Evolutionary conservation across 1,140 invertebrate species (phyloP).

Genomic region (Phocides pigmalion): DNA sequence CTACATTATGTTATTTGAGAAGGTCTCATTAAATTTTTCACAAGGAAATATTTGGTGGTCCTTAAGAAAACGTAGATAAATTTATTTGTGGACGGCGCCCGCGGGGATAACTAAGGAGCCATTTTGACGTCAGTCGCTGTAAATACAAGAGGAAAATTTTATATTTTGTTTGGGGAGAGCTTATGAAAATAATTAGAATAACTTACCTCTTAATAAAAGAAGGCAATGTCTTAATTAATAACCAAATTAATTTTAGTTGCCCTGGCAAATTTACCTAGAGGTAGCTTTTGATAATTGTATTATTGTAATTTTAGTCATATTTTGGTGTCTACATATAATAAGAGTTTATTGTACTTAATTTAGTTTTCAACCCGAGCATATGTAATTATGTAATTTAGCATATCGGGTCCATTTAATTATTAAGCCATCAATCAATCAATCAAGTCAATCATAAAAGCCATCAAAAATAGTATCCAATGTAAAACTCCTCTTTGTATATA

Average conservation of each 20-base stretch:
- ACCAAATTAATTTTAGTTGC: not conserved
- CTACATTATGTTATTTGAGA: slow-evolving; percentile 40
- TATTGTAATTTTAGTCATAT: too few species aligned
- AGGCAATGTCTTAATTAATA: not conserved
- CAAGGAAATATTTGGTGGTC: slow-evolving; percentile 38
- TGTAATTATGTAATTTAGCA: too few species aligned
- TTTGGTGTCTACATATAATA: too few species aligned
- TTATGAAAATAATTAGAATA: slow-evolving; percentile 22
- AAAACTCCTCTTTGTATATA: too few species aligned
- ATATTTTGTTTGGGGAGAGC: slow-evolving; percentile 11
- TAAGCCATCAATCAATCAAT: too few species aligned
- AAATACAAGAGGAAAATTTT: slow-evolving; percentile 20
- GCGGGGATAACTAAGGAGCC: slow-evolving; percentile 42
- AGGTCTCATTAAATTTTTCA: slow-evolving; percentile 53
- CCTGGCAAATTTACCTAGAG: not conserved
- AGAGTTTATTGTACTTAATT: too few species aligned
- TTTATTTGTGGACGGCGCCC: slow-evolving; percentile 42
- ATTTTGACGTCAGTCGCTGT: slow-evolving; percentile 41
- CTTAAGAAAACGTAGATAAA: slow-evolving; percentile 47
- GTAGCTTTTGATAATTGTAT: too few species aligned
- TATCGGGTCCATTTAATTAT: too few species aligned
- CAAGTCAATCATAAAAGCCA: too few species aligned
- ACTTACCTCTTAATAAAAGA: slow-evolving; percentile 1
- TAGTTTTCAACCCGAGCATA: too few species aligned
- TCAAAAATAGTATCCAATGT: too few species aligned